Conservation (phyloP, 2,797 vertebrate species). For the Tarsius wallacei region DNA sequence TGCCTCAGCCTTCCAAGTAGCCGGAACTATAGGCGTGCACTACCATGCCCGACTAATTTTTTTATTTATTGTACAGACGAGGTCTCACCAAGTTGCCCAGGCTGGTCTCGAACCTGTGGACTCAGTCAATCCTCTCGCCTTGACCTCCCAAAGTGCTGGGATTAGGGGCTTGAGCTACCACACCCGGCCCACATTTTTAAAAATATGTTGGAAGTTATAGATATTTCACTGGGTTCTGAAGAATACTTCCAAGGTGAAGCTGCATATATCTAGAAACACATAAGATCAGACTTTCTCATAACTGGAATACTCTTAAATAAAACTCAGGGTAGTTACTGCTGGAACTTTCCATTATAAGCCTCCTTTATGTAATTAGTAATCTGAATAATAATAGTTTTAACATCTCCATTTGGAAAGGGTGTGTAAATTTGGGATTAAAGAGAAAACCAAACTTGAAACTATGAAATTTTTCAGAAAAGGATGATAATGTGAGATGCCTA, state of each 20-base stretch:
- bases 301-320: not conserved
- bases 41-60: too few relatives aligned
- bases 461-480: not conserved
- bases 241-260: not conserved
- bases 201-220: not conserved
- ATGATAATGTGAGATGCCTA: not conserved
- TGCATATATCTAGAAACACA: not conserved
- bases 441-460: not conserved
- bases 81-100: too few relatives aligned
- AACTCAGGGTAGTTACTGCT: not conserved
- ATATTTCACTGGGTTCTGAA: not conserved
- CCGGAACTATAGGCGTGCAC: too few relatives aligned
- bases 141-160: too few relatives aligned
- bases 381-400: not conserved
- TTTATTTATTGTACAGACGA: too few relatives aligned
- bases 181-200: too few relatives aligned
- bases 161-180: too few relatives aligned
- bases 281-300: not conserved
- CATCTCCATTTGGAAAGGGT: not conserved
- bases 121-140: too few relatives aligned
- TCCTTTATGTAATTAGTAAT: not conserved
- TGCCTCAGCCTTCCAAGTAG: too few relatives aligned
- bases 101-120: too few relatives aligned
- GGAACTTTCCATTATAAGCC: not conserved
- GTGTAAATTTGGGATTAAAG: not conserved